These are phyloP conservation scores for Anhinga rufa DNA, from an alignment of 2,113 vertebrate species.

Conservation along the genomic window DNA sequence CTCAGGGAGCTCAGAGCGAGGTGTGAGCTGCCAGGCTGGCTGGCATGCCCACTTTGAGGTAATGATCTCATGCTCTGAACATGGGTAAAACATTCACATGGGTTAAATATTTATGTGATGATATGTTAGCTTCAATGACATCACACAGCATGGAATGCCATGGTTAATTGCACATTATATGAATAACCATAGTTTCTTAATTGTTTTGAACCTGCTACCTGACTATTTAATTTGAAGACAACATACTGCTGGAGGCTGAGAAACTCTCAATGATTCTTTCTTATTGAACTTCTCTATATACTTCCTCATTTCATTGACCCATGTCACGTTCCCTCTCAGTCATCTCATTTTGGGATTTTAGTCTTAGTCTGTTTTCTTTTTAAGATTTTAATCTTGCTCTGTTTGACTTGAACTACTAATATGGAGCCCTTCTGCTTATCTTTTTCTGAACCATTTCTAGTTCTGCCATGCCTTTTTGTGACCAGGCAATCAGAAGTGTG, in stretches of 20 bases:
- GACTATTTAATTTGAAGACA: neutral
- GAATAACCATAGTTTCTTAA: neutral
- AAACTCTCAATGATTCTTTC: neutral
- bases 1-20: neutral
- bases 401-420: neutral
- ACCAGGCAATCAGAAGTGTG: neutral
- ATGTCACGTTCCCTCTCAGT: neutral
- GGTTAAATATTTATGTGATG: neutral
- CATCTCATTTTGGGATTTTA: neutral
- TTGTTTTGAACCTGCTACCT: neutral
- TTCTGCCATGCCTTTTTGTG: neutral
- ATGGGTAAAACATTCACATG: neutral
- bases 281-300: neutral
- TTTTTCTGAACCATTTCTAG: neutral
- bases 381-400: neutral
- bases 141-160: neutral
- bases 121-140: neutral
- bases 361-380: neutral
- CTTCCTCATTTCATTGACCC: neutral
- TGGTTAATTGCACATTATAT: neutral
- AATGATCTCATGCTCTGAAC: neutral
- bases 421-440: neutral
- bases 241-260: neutral
- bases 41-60: fast-evolving
- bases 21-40: neutral